Evolutionary conservation across 2,888 invertebrate genomes (phyloP).

Genomic region (Microctonus hyperodae): DNA sequence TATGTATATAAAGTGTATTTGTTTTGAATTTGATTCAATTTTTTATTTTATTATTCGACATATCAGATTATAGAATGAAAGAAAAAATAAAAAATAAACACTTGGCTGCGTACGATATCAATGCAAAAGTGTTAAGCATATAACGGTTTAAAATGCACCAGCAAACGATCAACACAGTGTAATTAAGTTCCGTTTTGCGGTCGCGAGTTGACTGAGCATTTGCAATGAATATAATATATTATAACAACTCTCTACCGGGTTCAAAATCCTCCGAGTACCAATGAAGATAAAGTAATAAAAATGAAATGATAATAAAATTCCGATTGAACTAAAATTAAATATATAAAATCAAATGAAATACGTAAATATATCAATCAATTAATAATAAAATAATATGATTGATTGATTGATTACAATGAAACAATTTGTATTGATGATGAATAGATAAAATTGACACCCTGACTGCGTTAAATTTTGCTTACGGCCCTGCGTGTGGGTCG

Average conservation of each 20-base stretch:
- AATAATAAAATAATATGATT: not conserved
- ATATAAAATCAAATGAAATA: not conserved
- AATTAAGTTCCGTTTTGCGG: constrained; percentile 55
- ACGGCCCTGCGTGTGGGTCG: constrained; percentile 57
- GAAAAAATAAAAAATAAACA: not conserved
- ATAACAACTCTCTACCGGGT: constrained; percentile 12
- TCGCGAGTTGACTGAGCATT: constrained; percentile 36
- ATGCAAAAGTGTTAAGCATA: constrained; percentile 31
- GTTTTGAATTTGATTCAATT: not conserved
- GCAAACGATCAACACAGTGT: constrained; percentile 43
- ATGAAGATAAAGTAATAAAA: not conserved
- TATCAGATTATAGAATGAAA: too few relatives aligned
- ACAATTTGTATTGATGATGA: not conserved
- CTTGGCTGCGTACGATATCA: not conserved
- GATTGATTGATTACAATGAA: not conserved
- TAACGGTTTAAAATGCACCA: constrained; percentile 44
- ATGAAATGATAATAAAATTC: not conserved
- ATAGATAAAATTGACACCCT: constrained; percentile 2
- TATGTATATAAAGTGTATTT: too few relatives aligned
- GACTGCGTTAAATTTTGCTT: constrained; percentile 28
- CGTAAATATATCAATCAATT: not conserved
- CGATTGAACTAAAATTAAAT: too few relatives aligned
- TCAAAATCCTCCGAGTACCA: constrained; percentile 20
- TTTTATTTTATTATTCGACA: not conserved
- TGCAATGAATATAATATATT: constrained; percentile 15